Base-by-base conservation (phyloP, 2,113 vertebrate genomes). In the Chinchilla lanigera region DNA sequence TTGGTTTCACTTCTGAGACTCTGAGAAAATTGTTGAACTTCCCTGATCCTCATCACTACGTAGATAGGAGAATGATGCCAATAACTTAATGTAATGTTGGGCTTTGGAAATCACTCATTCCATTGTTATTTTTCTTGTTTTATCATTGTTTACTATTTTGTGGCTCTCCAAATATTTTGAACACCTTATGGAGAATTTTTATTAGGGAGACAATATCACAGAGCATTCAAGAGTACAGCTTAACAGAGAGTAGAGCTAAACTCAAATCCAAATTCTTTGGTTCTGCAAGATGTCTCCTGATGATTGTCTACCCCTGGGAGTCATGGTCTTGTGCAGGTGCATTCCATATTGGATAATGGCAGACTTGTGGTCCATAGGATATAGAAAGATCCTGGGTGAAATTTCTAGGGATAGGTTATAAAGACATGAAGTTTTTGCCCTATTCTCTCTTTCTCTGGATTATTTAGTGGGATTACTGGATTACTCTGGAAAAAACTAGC, bases 1-100 rank as follows among this genome's bases (percentile, higher is more conserved):
- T 58, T 47, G 20, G 78, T 86, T 95, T 94, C 50, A 52, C 52
- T 71, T 93, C 58, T 92, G 88, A 82, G 44, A 88, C 28, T 61
- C 50, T 86, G 71, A 5, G 71, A 0, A 86, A 82, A 35, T 83
- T 38, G 10, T 22, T 86, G 65, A 86, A 82, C 19, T 58, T 80
- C 54, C 47, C 60, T 19, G 52, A 83, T 38, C 17, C 41, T 95
- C 78, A 56, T 54, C 30, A 80, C 35, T 65, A 85, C 3, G 28
- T 82, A 26, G 73, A 65, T 60, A 81, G 26, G 33, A 80, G 47
- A 78, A 50, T 86, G 24, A 71, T 60, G 44, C 22, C 28, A 19
- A 4, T n/a, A 65, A 54, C 5, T 73, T 83, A 54, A 10, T 47
- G 10, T 17, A 28, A 41, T 17, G 30, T 16, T 6, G 16, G 16